These are phyloP conservation scores for Caerostris extrusa DNA, from an alignment of 1,140 invertebrate species.

Conservation along the genomic window DNA sequence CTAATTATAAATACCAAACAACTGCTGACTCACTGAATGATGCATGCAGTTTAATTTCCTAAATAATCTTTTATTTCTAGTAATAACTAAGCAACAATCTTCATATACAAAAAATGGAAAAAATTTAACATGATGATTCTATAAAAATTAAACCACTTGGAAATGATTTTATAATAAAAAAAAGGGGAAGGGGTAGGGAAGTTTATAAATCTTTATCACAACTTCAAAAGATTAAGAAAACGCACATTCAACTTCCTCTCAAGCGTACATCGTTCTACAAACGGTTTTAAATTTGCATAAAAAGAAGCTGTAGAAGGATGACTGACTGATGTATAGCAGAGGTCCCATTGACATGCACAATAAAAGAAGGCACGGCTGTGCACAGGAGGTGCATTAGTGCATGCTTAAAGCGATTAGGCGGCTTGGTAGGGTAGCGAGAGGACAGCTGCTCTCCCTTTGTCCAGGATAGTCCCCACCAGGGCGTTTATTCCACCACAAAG, in stretches of 20 bases:
- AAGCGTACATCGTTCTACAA: neutral
- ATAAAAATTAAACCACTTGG: neutral
- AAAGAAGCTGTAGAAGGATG: neutral
- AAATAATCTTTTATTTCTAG: too few species aligned
- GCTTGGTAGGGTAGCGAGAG: constrained; percentile 13
- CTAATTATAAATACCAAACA: too few species aligned
- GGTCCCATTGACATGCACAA: neutral
- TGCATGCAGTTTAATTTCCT: too few species aligned
- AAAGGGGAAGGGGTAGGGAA: too few species aligned
- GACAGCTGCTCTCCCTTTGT: constrained; percentile 62
- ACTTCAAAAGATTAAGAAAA: neutral
- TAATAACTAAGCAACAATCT: too few species aligned
- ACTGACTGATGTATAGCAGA: neutral
- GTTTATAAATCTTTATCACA: neutral
- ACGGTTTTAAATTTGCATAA: constrained; percentile 21
- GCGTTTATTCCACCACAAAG: neutral
- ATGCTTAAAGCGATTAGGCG: constrained; percentile 72
- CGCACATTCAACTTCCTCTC: neutral
- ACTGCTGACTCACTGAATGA: too few species aligned
- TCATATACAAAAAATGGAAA: neutral
- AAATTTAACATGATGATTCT: neutral
- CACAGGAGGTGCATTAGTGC: constrained; percentile 30
- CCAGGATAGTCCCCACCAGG: neutral
- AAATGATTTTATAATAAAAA: neutral
- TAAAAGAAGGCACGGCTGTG: neutral